Evolutionary conservation across 2,888 invertebrate species (phyloP).

Genomic region (Drosophila cracens): DNA sequence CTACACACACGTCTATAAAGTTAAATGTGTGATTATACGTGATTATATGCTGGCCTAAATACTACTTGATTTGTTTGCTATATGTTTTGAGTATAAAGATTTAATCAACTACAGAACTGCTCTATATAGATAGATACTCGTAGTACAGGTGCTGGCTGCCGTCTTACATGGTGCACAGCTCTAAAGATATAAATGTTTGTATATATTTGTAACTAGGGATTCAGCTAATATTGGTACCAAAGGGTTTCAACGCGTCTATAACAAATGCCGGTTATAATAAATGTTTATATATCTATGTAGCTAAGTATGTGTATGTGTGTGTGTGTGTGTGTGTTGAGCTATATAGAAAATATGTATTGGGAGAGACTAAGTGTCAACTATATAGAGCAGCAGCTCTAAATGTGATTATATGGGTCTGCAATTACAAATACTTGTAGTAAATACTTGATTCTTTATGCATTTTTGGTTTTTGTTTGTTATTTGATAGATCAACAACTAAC

Average conservation of each 20-base stretch:
- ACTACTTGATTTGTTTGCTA: constrained; percentile 45
- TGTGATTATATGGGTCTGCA: constrained; percentile 55
- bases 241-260: constrained; percentile 40
- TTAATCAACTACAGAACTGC: constrained; percentile 38
- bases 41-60: constrained; percentile 42
- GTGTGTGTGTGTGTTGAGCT: constrained; percentile 26
- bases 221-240: constrained; percentile 38
- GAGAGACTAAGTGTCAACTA: constrained; percentile 29
- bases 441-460: constrained; percentile 25
- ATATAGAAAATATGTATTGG: constrained; percentile 17
- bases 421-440: constrained; percentile 58
- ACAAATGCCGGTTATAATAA: constrained; percentile 36
- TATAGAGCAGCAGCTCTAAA: constrained; percentile 55
- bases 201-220: constrained; percentile 38
- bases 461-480: constrained; percentile 24
- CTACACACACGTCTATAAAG: constrained; percentile 32
- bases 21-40: constrained; percentile 18
- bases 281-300: constrained; percentile 19
- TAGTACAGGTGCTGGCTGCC: constrained; percentile 47
- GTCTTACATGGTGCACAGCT: constrained; percentile 29
- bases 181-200: constrained; percentile 31
- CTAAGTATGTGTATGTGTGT: constrained; percentile 22
- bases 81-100: constrained; percentile 31
- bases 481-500: constrained; percentile 52
- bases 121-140: constrained; percentile 20